These are phyloP conservation scores for Platycheirus albimanus DNA, from an alignment of 2,888 invertebrate species.

Conservation along the genomic window DNA sequence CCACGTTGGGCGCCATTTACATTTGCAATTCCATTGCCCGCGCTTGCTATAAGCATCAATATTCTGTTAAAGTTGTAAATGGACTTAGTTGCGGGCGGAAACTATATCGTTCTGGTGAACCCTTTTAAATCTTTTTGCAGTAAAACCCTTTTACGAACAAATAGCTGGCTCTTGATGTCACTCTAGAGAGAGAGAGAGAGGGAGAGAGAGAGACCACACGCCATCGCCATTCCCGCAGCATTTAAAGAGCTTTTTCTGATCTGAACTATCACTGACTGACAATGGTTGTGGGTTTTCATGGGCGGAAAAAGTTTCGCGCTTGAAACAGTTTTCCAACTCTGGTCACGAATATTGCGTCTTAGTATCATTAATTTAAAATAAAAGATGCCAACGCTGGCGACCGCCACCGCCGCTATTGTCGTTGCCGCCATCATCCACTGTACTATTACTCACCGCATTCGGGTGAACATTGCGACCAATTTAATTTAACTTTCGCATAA, in stretches of 20 bases:
- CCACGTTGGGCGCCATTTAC: constrained; percentile 2
- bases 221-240: background rate
- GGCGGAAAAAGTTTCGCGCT: background rate
- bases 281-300: background rate
- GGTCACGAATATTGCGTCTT: constrained; percentile 65
- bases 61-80: constrained; percentile 65
- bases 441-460: constrained; percentile 46
- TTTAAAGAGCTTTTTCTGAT: constrained; percentile 37
- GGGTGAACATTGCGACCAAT: constrained; percentile 60
- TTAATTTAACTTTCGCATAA: constrained; percentile 65
- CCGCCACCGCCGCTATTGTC: constrained; percentile 2
- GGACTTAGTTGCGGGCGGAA: constrained; percentile 65
- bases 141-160: constrained; percentile 42
- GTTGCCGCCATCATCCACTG: constrained; percentile 7
- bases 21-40: background rate
- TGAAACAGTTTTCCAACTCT: constrained; percentile 61
- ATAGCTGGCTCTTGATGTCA: constrained; percentile 40
- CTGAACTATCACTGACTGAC: constrained; percentile 36
- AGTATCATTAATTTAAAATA: constrained; percentile 68
- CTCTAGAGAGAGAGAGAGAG: background rate
- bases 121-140: constrained; percentile 49
- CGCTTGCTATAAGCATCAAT: constrained; percentile 45
- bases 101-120: constrained; percentile 39
- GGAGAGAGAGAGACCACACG: background rate
- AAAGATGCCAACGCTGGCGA: constrained; percentile 64